Percentiles rank a stretch among this genome's conserved stretches.
These are phyloP conservation scores for Heteractis magnifica DNA, from an alignment of 92 coral and sea anemone genomes.

Conservation along the genomic window DNA sequence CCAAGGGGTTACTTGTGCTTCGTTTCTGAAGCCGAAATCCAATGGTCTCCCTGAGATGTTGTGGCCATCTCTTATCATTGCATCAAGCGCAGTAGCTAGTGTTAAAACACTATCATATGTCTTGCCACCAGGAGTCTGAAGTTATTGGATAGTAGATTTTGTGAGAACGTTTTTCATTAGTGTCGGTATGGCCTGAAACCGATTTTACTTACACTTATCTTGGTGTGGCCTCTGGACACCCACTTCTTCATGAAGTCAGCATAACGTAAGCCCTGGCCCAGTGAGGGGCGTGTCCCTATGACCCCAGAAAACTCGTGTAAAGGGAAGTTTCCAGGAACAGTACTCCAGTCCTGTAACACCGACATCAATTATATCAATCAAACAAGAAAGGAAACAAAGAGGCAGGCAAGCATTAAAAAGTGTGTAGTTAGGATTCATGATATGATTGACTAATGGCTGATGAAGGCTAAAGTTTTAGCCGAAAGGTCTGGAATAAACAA, in stretches of 20 bases:
- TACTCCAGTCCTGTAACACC: conserved; percentile 48
- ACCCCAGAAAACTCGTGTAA: conserved; percentile 55
- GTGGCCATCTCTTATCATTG: conserved; percentile 50
- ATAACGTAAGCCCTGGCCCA: conserved; percentile 43
- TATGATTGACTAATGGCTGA: no score
- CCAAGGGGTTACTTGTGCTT: conserved; percentile 34
- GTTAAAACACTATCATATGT: conserved; percentile 56
- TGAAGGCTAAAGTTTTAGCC: no score
- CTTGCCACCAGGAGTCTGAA: conserved; percentile 56
- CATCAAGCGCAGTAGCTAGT: conserved; percentile 49
- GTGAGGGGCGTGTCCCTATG: conserved; percentile 61
- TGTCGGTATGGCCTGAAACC: background rate
- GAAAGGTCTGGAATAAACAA: no score
- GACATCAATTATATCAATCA: background rate
- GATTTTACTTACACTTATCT: conserved; percentile 43
- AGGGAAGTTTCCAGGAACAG: conserved; percentile 50
- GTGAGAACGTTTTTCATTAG: background rate
- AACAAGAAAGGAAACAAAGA: no score
- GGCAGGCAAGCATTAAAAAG: no score
- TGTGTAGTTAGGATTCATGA: no score
- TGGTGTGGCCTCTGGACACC: conserved; percentile 32
- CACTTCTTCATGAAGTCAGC: conserved; percentile 35
- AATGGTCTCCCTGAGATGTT: conserved; percentile 31
- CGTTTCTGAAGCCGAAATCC: conserved; percentile 47
- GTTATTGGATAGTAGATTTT: background rate